These are phyloP conservation scores for Machimus atricapillus DNA, from an alignment of 2,888 invertebrate species.

Conservation along the genomic window DNA sequence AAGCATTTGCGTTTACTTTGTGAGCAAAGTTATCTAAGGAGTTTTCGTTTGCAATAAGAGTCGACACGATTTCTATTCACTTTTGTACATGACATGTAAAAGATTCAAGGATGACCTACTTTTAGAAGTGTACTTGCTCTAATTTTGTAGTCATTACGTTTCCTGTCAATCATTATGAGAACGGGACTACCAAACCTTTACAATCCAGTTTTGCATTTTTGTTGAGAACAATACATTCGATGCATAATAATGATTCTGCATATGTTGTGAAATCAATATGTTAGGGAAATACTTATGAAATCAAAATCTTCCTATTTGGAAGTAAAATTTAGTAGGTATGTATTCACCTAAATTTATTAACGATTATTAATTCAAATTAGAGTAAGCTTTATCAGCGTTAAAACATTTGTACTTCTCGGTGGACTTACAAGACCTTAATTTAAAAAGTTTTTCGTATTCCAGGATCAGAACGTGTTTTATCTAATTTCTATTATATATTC, in stretches of 20 bases:
- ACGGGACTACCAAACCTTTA: not conserved
- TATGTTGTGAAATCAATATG: no score
- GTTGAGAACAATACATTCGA: no score
- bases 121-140: not conserved
- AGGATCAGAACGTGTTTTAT: not conserved
- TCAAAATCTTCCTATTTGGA: no score
- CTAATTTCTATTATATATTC: slow-evolving; percentile 18
- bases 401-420: not conserved
- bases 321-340: no score
- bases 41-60: not conserved
- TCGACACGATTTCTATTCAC: not conserved
- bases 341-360: no score
- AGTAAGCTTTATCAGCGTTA: not conserved
- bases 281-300: no score
- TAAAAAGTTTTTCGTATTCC: not conserved
- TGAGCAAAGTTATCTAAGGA: not conserved
- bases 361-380: not conserved
- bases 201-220: not conserved
- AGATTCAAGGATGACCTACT: not conserved
- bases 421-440: not conserved
- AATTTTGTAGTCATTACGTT: not conserved
- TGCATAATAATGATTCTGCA: no score
- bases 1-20: not conserved
- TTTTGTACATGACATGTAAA: not conserved
- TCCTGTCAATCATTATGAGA: not conserved